Conservation (phyloP, 1,140 invertebrate species). For the Hycleus phaleratus region DNA sequence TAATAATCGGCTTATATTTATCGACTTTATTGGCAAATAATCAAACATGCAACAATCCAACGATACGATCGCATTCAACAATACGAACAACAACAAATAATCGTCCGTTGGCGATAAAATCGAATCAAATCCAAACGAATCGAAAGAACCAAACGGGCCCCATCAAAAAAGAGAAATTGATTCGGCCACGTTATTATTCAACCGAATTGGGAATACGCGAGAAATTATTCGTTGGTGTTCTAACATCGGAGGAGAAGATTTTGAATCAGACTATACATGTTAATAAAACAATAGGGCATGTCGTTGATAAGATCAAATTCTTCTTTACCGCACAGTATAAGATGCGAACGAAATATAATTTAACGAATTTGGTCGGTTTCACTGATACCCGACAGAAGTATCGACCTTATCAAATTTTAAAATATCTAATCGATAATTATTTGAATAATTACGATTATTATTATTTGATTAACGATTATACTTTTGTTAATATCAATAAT, state of each 20-base stretch:
- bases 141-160: too few relatives aligned
- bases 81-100: too few relatives aligned
- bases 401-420: constrained; percentile 75
- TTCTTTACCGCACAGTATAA: constrained; percentile 59
- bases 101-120: too few relatives aligned
- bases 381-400: constrained; percentile 66
- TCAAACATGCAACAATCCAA: too few relatives aligned
- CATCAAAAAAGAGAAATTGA: constrained; percentile 38
- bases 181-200: constrained; percentile 83
- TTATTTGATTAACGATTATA: constrained; percentile 73
- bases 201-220: constrained; percentile 86
- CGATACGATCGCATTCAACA: too few relatives aligned
- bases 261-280: constrained; percentile 62
- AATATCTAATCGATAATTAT: constrained; percentile 85
- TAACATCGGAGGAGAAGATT: constrained; percentile 65
- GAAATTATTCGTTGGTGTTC: constrained; percentile 78
- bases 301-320: constrained; percentile 73
- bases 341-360: constrained; percentile 55
- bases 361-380: constrained; percentile 74
- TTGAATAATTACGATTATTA: constrained; percentile 85
- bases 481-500: constrained; percentile 67
- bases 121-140: too few relatives aligned
- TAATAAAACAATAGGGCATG: constrained; percentile 70
- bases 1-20: too few relatives aligned
- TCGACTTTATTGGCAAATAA: too few relatives aligned